phyloP scores from a whole-genome alignment of 2,113 vertebrate species.

The Sebastes fasciatus region DNA sequence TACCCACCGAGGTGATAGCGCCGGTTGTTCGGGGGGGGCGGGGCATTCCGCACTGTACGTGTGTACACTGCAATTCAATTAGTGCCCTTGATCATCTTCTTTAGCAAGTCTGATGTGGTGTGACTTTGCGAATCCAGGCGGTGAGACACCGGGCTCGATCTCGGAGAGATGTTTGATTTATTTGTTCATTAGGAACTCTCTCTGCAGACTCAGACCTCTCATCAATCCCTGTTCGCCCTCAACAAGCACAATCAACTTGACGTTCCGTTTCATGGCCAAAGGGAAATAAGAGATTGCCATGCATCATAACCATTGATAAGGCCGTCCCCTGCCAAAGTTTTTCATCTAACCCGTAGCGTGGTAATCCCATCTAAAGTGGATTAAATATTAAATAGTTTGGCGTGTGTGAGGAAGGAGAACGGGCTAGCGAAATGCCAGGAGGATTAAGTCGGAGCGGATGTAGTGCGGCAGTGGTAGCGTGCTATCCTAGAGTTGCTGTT shows the following conservation, averaged over 20 bases:
- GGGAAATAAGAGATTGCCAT: slow-evolving; percentile 50
- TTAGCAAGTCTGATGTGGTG: slow-evolving; percentile 71
- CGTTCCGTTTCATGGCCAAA: slow-evolving; percentile 49
- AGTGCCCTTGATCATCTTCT: slow-evolving; percentile 78
- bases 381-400: slow-evolving; percentile 78
- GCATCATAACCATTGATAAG: slow-evolving; percentile 67
- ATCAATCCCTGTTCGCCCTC: slow-evolving; percentile 76
- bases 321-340: slow-evolving; percentile 50
- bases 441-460: slow-evolving; percentile 79
- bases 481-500: slow-evolving; percentile 71
- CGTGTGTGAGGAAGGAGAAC: slow-evolving; percentile 59
- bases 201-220: slow-evolving; percentile 65
- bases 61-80: slow-evolving; percentile 80
- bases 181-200: slow-evolving; percentile 77
- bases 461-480: slow-evolving; percentile 61
- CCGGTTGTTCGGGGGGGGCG: slow-evolving; percentile 65
- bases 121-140: slow-evolving; percentile 57
- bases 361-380: slow-evolving; percentile 75
- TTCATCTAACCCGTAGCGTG: slow-evolving; percentile 56
- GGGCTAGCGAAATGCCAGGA: slow-evolving; percentile 75
- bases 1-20: slow-evolving; percentile 69
- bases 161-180: slow-evolving; percentile 75
- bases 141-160: slow-evolving; percentile 50
- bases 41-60: slow-evolving; percentile 48
- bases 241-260: slow-evolving; percentile 65